phyloP scores from a whole-genome alignment of 2,113 vertebrate genomes.

The Barbus barbus region DNA sequence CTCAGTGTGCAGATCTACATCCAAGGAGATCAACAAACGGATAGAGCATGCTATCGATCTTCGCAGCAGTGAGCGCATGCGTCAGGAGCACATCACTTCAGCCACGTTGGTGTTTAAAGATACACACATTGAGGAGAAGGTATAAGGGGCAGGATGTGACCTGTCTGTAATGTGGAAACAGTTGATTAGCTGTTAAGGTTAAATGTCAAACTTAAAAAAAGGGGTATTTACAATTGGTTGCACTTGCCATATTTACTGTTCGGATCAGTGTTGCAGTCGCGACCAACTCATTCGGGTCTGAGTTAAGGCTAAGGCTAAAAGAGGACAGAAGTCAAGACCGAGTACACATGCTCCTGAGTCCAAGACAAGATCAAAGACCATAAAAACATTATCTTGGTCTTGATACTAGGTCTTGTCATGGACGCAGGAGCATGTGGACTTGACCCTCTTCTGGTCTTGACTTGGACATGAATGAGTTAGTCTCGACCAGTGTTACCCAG shows the following conservation, averaged over 20 bases:
- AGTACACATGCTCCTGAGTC: not conserved
- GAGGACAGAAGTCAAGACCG: not conserved
- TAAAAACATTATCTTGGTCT: too few relatives aligned
- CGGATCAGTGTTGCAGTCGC: not conserved
- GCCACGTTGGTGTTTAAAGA: too few relatives aligned
- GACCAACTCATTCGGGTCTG: not conserved
- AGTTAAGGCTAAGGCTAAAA: not conserved
- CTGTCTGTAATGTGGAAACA: too few relatives aligned
- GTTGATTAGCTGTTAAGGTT: not conserved
- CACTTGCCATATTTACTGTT: not conserved
- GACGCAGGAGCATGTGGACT: not conserved
- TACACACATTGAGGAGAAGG: too few relatives aligned
- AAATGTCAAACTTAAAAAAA: not conserved
- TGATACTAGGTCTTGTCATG: too few relatives aligned
- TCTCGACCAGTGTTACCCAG: too few relatives aligned
- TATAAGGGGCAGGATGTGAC: too few relatives aligned
- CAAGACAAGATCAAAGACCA: not conserved
- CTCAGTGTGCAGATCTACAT: too few relatives aligned
- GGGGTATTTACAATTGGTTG: not conserved
- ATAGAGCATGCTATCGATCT: too few relatives aligned
- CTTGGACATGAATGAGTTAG: not conserved
- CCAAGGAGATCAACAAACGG: too few relatives aligned
- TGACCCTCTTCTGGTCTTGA: not conserved
- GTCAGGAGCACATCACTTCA: too few relatives aligned
- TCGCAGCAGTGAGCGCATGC: too few relatives aligned